Conservation (phyloP, 2,888 invertebrate genomes). For the Pyrgus malvae region DNA sequence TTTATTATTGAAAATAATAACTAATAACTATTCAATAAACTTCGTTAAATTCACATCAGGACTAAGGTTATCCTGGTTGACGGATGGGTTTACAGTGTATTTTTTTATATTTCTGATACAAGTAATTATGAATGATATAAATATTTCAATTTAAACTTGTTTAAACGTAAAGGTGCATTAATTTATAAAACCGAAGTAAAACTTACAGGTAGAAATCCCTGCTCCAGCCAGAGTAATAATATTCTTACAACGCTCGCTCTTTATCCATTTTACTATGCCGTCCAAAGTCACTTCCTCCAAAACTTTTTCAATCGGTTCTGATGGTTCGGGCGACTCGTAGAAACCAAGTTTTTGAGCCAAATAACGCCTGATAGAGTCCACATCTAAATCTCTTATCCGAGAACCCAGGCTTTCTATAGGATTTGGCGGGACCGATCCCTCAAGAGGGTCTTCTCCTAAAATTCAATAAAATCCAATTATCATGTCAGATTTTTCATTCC, state of each 20-base stretch:
- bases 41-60: too few relatives aligned
- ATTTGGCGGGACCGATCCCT: constrained; percentile 63
- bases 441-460: constrained; percentile 56
- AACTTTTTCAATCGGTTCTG: constrained; percentile 66
- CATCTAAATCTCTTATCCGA: constrained; percentile 72
- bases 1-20: too few relatives aligned
- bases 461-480: constrained; percentile 38
- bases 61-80: too few relatives aligned
- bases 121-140: too few relatives aligned
- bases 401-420: constrained; percentile 57
- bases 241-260: constrained; percentile 88
- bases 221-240: constrained; percentile 97
- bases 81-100: too few relatives aligned
- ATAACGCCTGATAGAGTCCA: constrained; percentile 85
- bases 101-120: too few relatives aligned
- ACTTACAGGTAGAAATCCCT: constrained; percentile 97
- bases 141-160: too few relatives aligned
- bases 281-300: constrained; percentile 87
- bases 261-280: constrained; percentile 90
- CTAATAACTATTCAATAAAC: too few relatives aligned
- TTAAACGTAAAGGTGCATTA: too few relatives aligned
- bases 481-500: too few relatives aligned
- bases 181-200: too few relatives aligned
- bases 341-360: constrained; percentile 85
- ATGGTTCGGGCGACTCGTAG: constrained; percentile 65